phyloP scores from a whole-genome alignment of 2,888 invertebrate genomes.

The Rhaphigaster nebulosa region DNA sequence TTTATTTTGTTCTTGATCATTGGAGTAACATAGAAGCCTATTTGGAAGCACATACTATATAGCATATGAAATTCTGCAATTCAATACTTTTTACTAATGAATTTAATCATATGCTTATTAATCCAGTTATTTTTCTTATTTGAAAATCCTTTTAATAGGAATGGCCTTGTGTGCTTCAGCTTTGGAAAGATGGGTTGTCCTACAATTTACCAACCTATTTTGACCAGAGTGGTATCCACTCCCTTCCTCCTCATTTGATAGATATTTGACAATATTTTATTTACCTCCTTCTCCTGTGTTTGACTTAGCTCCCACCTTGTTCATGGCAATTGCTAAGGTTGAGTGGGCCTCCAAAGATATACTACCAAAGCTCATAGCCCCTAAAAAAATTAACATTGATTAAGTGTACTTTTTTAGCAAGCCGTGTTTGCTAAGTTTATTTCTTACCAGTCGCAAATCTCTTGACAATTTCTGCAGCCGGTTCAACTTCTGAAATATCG shows the following conservation, averaged over 20 bases:
- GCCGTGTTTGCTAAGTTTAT: neutral
- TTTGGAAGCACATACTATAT: too few species aligned
- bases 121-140: too few species aligned
- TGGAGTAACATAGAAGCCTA: too few species aligned
- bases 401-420: neutral
- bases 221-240: too few species aligned
- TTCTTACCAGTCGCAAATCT: slow-evolving; percentile 85
- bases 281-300: slow-evolving; percentile 98
- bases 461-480: slow-evolving; percentile 95
- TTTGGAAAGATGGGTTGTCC: too few species aligned
- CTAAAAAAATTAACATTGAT: slow-evolving; percentile 69
- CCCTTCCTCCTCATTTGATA: neutral
- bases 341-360: slow-evolving; percentile 97
- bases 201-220: too few species aligned
- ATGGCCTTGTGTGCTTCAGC: too few species aligned
- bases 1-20: too few species aligned
- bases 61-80: too few species aligned
- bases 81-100: too few species aligned
- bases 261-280: slow-evolving; percentile 20
- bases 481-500: slow-evolving; percentile 89
- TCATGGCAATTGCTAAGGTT: slow-evolving; percentile 97
- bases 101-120: too few species aligned
- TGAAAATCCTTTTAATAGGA: too few species aligned
- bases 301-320: slow-evolving; percentile 95
- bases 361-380: slow-evolving; percentile 97